Conservation (phyloP, 2,888 invertebrate genomes). For the Trichogramma dendrolimi region DNA sequence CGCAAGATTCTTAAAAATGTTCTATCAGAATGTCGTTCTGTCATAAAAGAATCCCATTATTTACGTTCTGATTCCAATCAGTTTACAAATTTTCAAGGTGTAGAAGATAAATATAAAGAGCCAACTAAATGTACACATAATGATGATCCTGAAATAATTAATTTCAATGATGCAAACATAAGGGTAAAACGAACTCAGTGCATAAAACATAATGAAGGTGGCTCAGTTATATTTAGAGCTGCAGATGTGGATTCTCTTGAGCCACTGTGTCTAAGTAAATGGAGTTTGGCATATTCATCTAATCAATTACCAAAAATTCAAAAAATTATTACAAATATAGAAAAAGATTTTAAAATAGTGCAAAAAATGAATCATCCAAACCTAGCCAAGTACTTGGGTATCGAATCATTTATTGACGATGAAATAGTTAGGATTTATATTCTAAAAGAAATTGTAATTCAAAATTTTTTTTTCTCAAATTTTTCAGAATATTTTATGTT, state of each 20-base stretch:
- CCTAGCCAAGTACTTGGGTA: slow-evolving; percentile 71
- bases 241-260: slow-evolving; percentile 73
- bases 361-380: slow-evolving; percentile 68
- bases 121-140: slow-evolving; percentile 43
- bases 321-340: slow-evolving; percentile 65
- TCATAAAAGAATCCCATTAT: neutral
- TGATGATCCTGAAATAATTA: slow-evolving; percentile 60
- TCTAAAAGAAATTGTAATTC: slow-evolving; percentile 59
- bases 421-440: slow-evolving; percentile 65
- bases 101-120: neutral
- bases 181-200: slow-evolving; percentile 56
- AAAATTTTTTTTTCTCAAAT: slow-evolving; percentile 6
- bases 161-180: slow-evolving; percentile 72
- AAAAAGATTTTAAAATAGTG: slow-evolving; percentile 73
- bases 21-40: too few relatives aligned
- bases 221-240: slow-evolving; percentile 71
- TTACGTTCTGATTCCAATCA: slow-evolving; percentile 17
- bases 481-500: slow-evolving; percentile 40
- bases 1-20: slow-evolving; percentile 38
- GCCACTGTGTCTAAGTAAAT: slow-evolving; percentile 70
- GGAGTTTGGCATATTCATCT: slow-evolving; percentile 55
- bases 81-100: slow-evolving; percentile 27
- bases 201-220: slow-evolving; percentile 62
- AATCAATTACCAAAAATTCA: slow-evolving; percentile 43
- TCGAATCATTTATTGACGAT: slow-evolving; percentile 62